phyloP scores from a whole-genome alignment of 2,888 invertebrate genomes.

The Nesidiocoris tenuis region DNA sequence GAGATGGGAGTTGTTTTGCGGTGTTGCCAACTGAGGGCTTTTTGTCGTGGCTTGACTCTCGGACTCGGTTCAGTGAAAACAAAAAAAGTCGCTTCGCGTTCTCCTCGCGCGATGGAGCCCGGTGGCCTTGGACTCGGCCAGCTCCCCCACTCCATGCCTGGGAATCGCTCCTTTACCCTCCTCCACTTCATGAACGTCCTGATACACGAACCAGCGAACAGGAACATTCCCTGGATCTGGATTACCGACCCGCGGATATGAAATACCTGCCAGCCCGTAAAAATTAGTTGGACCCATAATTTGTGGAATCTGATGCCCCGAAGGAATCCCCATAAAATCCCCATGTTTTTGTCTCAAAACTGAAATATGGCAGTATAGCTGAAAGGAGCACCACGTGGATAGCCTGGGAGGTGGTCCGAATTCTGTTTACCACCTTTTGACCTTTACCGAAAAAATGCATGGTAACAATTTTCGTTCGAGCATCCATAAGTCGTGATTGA shows the following conservation, averaged over 20 bases:
- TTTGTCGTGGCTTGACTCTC: constrained; percentile 12
- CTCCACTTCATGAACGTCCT: not conserved
- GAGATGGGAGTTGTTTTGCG: constrained; percentile 3
- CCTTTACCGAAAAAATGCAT: too few relatives aligned
- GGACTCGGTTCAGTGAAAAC: constrained; percentile 31
- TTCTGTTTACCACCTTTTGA: too few relatives aligned
- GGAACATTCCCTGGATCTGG: not conserved
- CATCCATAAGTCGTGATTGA: too few relatives aligned
- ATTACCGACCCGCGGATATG: not conserved
- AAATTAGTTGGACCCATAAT: too few relatives aligned
- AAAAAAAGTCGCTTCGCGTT: constrained; percentile 20
- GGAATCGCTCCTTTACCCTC: not conserved
- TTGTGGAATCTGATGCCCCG: too few relatives aligned
- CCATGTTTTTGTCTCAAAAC: too few relatives aligned
- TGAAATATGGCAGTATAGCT: too few relatives aligned
- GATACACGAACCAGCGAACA: not conserved
- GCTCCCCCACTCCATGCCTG: not conserved
- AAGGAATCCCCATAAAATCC: too few relatives aligned
- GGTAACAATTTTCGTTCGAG: too few relatives aligned
- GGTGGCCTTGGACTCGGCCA: not conserved
- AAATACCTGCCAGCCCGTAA: too few relatives aligned
- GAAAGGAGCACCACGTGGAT: too few relatives aligned
- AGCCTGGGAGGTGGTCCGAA: too few relatives aligned
- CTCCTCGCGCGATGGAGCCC: not conserved
- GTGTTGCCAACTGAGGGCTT: constrained; percentile 26